These are phyloP conservation scores for Paradisaea rubra DNA, from an alignment of 2,113 vertebrate genomes.

Conservation along the genomic window DNA sequence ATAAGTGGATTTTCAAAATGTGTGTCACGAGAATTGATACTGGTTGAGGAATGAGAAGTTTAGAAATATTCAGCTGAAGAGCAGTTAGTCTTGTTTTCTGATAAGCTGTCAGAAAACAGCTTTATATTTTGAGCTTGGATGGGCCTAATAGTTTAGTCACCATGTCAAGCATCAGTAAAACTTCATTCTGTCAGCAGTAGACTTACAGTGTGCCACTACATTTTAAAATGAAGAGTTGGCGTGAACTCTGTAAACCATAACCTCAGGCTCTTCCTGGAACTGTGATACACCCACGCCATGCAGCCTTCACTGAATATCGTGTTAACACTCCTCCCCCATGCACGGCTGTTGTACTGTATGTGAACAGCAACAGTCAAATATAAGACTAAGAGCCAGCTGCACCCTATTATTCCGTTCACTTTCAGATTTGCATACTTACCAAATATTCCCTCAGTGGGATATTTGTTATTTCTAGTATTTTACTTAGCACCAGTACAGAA, in stretches of 20 bases:
- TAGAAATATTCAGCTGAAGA: slow-evolving; percentile 45
- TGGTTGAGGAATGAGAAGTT: slow-evolving; percentile 2
- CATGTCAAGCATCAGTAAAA: slow-evolving; percentile 58
- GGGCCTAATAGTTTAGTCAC: slow-evolving; percentile 58
- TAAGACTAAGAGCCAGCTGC: slow-evolving; percentile 56
- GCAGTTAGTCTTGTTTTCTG: slow-evolving; percentile 59
- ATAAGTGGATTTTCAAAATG: slow-evolving; percentile 11
- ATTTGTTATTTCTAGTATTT: slow-evolving; percentile 20
- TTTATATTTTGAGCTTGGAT: slow-evolving; percentile 58
- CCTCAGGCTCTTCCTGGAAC: slow-evolving; percentile 66
- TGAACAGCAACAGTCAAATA: slow-evolving; percentile 61
- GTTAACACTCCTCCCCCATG: slow-evolving; percentile 57
- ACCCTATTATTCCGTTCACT: slow-evolving; percentile 55
- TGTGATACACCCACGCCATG: slow-evolving; percentile 59
- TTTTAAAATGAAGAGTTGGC: slow-evolving; percentile 56
- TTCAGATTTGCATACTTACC: slow-evolving; percentile 49
- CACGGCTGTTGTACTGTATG: slow-evolving; percentile 56
- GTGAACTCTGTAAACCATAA: slow-evolving; percentile 62
- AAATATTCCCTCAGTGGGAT: slow-evolving; percentile 11
- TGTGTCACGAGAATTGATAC: slow-evolving; percentile 13
- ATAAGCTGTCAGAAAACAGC: slow-evolving; percentile 61
- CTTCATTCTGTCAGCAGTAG: slow-evolving; percentile 59
- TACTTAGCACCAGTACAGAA: background rate
- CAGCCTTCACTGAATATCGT: slow-evolving; percentile 60
- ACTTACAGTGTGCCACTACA: slow-evolving; percentile 35